Base-by-base conservation (phyloP, 2,797 vertebrate genomes). In the Sebastes paucispinis region DNA sequence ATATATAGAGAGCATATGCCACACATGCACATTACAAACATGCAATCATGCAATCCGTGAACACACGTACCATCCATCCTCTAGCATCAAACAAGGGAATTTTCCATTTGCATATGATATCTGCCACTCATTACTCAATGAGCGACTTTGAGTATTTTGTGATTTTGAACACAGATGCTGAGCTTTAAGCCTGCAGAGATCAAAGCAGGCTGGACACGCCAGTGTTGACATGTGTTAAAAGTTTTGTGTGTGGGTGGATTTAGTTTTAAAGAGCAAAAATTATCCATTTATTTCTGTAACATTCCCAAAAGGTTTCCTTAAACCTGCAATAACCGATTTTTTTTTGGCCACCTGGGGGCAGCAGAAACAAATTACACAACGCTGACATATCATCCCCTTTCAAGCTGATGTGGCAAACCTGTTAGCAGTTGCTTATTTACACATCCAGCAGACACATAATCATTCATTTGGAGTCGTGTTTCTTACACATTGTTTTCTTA, bases 51-150 rank as follows among this genome's bases (percentile, higher is more conserved):
- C 73, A 52, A 55, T 72, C 34, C 29, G 39, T 79, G 55, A 76
- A 34, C 60, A 54, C 67, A 71, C 3, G 31, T n/a, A 65, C 62
- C 57, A 20, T 69, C n/a, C 50, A 24, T 65, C 65, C 14, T 58
- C 62, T 12, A 60, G 29, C 71, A 69, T 65, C 31, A 66, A 47
- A 83, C n/a, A 39, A 36, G 54, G 72, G 84, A 64, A 81, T 81
- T 85, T 86, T 12, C 67, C 64, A n/a, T 59, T 69, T 22, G 43
- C 11, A 73, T 25, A 59, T 47, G 16, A 16, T 7, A 25, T 75
- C 73, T 68, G 10, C 13, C 25, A 34, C n/a, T 60, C 62, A 66
- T 59, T 25, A 27, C 54, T 82, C 31, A 85, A 13, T 58, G 13
- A 74, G 57, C 7, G 20, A 54, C 57, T 76, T 69, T 77, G 52